These are phyloP conservation scores for Epinotia brunnichana DNA, from an alignment of 2,888 invertebrate genomes.

Conservation along the genomic window DNA sequence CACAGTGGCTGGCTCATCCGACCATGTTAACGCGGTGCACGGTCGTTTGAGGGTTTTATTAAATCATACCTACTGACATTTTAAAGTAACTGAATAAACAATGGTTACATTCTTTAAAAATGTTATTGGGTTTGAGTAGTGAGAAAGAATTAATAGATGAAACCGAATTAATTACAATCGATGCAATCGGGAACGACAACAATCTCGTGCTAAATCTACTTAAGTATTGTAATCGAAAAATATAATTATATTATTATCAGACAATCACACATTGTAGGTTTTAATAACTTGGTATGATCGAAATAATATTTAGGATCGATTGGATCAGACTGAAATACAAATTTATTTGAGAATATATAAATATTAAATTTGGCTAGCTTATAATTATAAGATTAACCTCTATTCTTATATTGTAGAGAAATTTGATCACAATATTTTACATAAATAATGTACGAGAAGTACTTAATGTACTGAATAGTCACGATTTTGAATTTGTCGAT, in stretches of 20 bases:
- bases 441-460: neutral
- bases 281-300: neutral
- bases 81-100: constrained; percentile 18
- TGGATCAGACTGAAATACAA: neutral
- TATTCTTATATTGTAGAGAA: neutral
- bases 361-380: too few relatives aligned
- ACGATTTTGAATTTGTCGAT: neutral
- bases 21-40: constrained; percentile 54
- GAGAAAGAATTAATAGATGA: neutral
- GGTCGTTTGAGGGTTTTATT: constrained; percentile 63
- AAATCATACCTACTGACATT: constrained; percentile 19
- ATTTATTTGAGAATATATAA: too few relatives aligned
- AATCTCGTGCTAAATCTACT: neutral
- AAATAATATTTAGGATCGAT: constrained; percentile 1
- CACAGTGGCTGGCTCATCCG: constrained; percentile 63
- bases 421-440: neutral
- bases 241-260: neutral
- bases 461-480: neutral
- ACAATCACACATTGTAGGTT: neutral
- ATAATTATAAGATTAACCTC: too few relatives aligned
- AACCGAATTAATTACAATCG: neutral
- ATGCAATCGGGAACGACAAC: neutral
- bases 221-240: neutral
- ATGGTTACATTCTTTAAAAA: neutral
- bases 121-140: neutral